Evolutionary conservation across 1,140 invertebrate species (phyloP).

Genomic region (Papilio polytes): DNA sequence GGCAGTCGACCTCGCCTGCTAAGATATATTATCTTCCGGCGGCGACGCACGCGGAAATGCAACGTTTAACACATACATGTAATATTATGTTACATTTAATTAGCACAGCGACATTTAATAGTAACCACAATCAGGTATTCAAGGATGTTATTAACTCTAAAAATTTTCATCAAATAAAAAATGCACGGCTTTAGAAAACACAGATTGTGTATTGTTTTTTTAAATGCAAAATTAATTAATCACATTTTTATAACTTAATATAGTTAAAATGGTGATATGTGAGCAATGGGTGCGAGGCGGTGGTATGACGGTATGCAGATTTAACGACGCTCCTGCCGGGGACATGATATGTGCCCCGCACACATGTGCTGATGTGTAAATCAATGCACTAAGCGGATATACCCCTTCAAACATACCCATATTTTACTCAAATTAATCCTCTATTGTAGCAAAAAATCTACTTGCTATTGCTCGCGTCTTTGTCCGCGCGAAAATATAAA

Average conservation of each 20-base stretch:
- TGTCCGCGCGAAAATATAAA: no score
- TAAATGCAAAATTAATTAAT: background rate
- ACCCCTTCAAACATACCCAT: background rate
- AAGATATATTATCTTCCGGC: conserved; percentile 39
- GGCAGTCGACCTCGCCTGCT: conserved; percentile 33
- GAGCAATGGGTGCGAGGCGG: background rate
- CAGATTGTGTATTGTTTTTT: background rate
- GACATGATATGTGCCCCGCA: conserved; percentile 47
- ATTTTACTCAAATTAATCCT: background rate
- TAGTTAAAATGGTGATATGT: no score
- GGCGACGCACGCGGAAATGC: conserved; percentile 34
- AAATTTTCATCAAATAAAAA: no score
- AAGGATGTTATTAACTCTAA: no score
- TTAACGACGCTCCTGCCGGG: conserved; percentile 43
- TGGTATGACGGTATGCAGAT: conserved; percentile 40
- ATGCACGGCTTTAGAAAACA: no score
- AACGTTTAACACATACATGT: conserved; percentile 26
- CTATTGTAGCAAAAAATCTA: background rate
- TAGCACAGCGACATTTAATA: conserved; percentile 21
- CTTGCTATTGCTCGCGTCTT: background rate
- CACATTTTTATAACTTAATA: no score
- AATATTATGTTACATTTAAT: conserved; percentile 29
- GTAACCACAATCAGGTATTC: background rate
- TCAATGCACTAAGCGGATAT: conserved; percentile 41
- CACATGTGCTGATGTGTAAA: conserved; percentile 38